Evolutionary conservation across 1,140 invertebrate genomes (phyloP).

Genomic region (Drosophila obscura): DNA sequence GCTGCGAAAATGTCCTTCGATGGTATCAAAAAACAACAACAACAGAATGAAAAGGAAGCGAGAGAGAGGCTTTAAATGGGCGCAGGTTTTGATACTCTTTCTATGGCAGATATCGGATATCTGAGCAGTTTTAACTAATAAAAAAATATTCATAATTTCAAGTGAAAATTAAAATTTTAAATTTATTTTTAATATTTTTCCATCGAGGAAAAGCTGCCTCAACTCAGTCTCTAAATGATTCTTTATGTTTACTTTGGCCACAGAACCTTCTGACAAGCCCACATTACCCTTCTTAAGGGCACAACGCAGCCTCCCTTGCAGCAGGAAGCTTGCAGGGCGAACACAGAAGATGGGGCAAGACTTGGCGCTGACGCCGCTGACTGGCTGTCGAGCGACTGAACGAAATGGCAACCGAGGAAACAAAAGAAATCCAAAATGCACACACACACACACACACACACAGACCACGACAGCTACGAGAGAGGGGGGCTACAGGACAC

Average conservation of each 20-base stretch:
- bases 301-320: background rate
- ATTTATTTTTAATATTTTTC: too few relatives aligned
- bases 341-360: slow-evolving; percentile 1
- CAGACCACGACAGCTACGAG: slow-evolving; percentile 8
- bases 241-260: too few relatives aligned
- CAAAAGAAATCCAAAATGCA: slow-evolving; percentile 78
- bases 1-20: slow-evolving; percentile 67
- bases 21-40: slow-evolving; percentile 49
- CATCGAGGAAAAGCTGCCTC: too few relatives aligned
- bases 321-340: background rate
- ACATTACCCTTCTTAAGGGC: too few relatives aligned
- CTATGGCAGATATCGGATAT: too few relatives aligned
- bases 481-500: slow-evolving; percentile 17
- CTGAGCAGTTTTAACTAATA: too few relatives aligned
- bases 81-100: too few relatives aligned
- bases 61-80: too few relatives aligned
- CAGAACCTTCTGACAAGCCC: too few relatives aligned
- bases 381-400: slow-evolving; percentile 77
- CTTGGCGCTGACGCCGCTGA: slow-evolving; percentile 70
- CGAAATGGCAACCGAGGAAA: slow-evolving; percentile 59
- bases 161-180: too few relatives aligned
- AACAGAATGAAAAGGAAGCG: slow-evolving; percentile 18
- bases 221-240: too few relatives aligned
- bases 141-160: too few relatives aligned
- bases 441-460: slow-evolving; percentile 52